These are phyloP conservation scores for Drosophila nannoptera DNA, from an alignment of 1,140 invertebrate species.

Conservation along the genomic window DNA sequence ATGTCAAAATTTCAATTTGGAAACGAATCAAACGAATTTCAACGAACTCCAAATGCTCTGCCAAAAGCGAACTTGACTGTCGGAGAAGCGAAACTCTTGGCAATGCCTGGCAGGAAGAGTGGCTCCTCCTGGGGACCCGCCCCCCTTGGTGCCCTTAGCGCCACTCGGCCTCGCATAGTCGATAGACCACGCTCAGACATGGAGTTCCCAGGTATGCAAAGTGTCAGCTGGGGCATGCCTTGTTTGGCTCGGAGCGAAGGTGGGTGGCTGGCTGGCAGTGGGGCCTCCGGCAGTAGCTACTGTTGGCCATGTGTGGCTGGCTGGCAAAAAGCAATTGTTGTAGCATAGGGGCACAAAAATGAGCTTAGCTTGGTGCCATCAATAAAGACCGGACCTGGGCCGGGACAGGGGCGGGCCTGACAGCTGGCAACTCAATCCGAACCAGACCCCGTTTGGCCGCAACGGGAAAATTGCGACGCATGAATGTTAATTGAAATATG, in stretches of 20 bases:
- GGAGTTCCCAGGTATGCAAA: conserved; percentile 49
- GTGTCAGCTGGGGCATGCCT: conserved; percentile 35
- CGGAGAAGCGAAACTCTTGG: no score
- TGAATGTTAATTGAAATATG: conserved; percentile 77
- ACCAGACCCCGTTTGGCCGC: conserved; percentile 17
- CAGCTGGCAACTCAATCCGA: conserved; percentile 35
- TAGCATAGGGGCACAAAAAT: conserved; percentile 63
- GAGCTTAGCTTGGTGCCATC: conserved; percentile 52
- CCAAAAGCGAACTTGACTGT: neutral
- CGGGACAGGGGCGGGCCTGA: conserved; percentile 30
- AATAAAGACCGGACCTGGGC: conserved; percentile 52
- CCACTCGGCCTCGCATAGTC: no score
- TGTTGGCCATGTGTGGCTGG: conserved; percentile 31
- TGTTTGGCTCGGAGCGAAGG: conserved; percentile 44
- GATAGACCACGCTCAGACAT: conserved; percentile 30
- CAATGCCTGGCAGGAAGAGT: no score
- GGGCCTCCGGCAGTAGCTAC: conserved; percentile 62
- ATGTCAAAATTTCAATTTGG: conserved; percentile 67
- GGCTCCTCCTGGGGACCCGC: no score
- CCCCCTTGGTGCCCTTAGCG: no score
- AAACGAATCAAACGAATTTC: conserved; percentile 8
- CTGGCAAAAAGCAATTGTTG: conserved; percentile 74
- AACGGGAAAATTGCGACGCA: conserved; percentile 56
- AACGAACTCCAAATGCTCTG: conserved; percentile 28
- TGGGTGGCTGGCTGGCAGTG: conserved; percentile 54